Evolutionary conservation across 2,888 invertebrate species (phyloP), one percentile per base, ranked within the genome.

Genomic region (Metalampra italica): DNA sequence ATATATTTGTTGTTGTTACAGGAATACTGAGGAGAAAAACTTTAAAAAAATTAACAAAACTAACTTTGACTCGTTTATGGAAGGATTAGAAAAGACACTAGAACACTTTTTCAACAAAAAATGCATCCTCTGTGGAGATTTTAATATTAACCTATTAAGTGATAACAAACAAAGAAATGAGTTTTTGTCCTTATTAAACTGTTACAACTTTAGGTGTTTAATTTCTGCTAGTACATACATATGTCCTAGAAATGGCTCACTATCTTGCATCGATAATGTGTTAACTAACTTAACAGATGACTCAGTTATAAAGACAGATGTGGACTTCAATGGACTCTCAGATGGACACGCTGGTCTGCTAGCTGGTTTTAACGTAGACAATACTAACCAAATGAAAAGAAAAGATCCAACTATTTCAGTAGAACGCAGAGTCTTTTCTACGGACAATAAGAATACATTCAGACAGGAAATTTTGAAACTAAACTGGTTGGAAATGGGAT

Each of bases 101-200:
- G 46, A 52, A 11, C 30, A 43, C 12, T 56, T 54, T 41, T 54
- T 54, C 36, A 43, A 51, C 29, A 49, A 46, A 38, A 49, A 49
- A 29, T 44, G 44, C 15, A 36, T 51, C 9, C 41, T 50, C 9
- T n/a, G 22, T n/a, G 50, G 44, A 13, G 47, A 50, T 39, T 50
- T 46, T 15, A 50, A 50, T 36, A 30, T 50, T 9, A 34, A 50
- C 29, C 32, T 50, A 22, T n/a, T 44, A 14, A 29, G 1, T n/a
- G 44, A 47, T 37, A 22, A 32, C 13, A 45, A 41, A 29, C 11
- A 50, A 9, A 34, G 22, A 30, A n/a, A n/a, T 3, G 32, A 50
- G n/a, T 50, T 46, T 32, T 29, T 50, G 8, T 37, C 11, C 29
- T 37, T 50, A 14, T 12, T 50, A 9, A 46, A 38, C 34, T 38